Evolutionary conservation across 2,888 invertebrate species (phyloP), one percentile per base, ranked within the genome.

Genomic region (Acrobeloides nanus): DNA sequence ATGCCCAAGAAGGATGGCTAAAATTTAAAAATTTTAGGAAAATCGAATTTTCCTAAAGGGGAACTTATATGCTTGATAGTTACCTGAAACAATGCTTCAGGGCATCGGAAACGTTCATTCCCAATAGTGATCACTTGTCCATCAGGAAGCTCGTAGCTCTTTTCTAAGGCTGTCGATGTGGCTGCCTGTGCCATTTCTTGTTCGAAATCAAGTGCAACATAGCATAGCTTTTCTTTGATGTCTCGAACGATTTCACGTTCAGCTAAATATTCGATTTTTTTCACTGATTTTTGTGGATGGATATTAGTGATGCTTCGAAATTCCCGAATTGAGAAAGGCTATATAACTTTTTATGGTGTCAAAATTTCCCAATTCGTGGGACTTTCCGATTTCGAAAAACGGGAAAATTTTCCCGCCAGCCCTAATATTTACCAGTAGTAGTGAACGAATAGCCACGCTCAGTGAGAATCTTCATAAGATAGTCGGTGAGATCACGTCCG

Each of bases 151-250:
- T 87, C 86, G 80, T 87, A 87, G 73, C 84, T 84, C 82, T 87
- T 87, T 81, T 87, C 87, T 74, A 87, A 81, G 73, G 86, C 86
- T 77, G 86, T 85, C 77, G 86, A 86, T 75, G 86, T 84, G 74
- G 86, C 86, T 58, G 87, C 87, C 77, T 86, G 86, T 77, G 86
- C 86, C 86, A 87, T 86, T 80, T 87, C 86, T 55, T 92, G 90
- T 76, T 95, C 95, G 59, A 97, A 85, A 76, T 97, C 90, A 75
- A 97, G 95, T 12, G 92, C 95, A 71, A 95, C 89, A 75, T 97
- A 97, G 77, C 95, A 97, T 24, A 97, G 80, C 75, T 93, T 93
- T 76, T 97, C 97, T 76, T 68, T 68, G 64, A 89, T 88, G 78
- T 90, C 89, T 69, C 89, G 84, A 56, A 89, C 89, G 75, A 89